These are phyloP conservation scores for Prochilodus magdalenae DNA, from an alignment of 2,113 vertebrate genomes.

Conservation along the genomic window DNA sequence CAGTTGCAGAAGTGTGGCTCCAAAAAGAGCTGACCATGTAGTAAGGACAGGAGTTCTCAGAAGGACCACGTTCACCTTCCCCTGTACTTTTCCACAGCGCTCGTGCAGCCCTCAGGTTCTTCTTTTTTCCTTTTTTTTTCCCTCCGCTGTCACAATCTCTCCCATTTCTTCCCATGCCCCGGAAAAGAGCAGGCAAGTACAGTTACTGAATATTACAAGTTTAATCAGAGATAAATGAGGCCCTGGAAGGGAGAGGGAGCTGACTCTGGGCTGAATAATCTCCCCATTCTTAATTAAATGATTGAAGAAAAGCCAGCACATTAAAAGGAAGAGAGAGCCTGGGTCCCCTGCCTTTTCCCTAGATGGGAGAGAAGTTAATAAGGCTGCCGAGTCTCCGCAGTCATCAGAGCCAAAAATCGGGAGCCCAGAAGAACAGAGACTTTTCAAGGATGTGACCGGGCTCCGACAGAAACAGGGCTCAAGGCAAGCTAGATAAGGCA, in stretches of 20 bases:
- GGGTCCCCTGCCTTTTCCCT: conserved; percentile 60
- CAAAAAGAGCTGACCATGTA: conserved; percentile 34
- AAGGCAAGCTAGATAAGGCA: conserved; percentile 32
- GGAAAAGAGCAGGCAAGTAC: conserved; percentile 45
- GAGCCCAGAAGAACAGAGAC: conserved; percentile 34
- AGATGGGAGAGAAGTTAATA: conserved; percentile 59
- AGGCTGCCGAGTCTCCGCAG: conserved; percentile 54
- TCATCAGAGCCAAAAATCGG: conserved; percentile 46
- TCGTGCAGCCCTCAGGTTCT: conserved; percentile 25
- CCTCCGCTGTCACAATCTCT: conserved; percentile 25
- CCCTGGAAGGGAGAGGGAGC: conserved; percentile 55
- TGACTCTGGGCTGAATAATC: conserved; percentile 63
- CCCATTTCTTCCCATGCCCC: conserved; percentile 35
- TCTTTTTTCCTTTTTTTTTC: background rate
- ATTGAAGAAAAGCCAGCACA: conserved; percentile 67
- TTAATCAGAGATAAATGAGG: conserved; percentile 66
- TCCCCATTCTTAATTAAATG: conserved; percentile 67
- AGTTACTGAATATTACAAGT: conserved; percentile 57
- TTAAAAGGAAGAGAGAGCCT: conserved; percentile 58
- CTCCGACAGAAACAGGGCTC: conserved; percentile 40
- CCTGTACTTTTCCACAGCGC: conserved; percentile 5
- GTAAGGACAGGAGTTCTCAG: conserved; percentile 8
- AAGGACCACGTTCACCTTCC: conserved; percentile 21
- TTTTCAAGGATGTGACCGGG: conserved; percentile 48
- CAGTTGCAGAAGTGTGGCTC: background rate